A percentile compares a stretch with the other conserved stretches of the same genome.
Evolutionary conservation across 2,113 vertebrate genomes (phyloP).

Genomic region (Festucalex cinctus): DNA sequence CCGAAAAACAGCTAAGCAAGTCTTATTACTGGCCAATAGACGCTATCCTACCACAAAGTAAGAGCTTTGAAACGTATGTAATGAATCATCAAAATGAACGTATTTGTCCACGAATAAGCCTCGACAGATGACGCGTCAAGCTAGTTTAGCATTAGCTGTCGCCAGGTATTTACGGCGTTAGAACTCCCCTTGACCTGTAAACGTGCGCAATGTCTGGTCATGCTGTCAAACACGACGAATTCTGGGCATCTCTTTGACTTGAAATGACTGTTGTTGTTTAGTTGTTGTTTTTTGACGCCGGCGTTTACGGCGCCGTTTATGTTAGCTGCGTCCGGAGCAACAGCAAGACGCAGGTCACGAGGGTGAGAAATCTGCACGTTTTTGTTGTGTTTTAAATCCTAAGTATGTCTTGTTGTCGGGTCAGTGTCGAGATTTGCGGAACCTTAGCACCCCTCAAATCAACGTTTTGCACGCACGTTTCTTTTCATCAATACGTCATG

Average conservation of each 20-base stretch:
- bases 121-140: slow-evolving; percentile 5
- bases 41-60: background rate
- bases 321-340: slow-evolving; percentile 2
- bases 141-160: slow-evolving; percentile 6
- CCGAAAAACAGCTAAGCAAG: background rate
- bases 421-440: background rate
- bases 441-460: background rate
- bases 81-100: background rate
- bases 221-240: background rate
- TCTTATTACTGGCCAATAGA: background rate
- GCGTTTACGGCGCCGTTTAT: background rate
- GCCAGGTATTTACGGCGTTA: background rate
- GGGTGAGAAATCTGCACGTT: background rate
- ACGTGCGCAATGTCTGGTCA: background rate
- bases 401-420: background rate
- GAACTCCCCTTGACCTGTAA: background rate
- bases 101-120: background rate
- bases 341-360: background rate
- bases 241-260: background rate
- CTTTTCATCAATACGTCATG: background rate
- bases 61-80: background rate
- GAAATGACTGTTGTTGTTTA: background rate
- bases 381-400: background rate
- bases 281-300: background rate
- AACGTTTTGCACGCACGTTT: background rate